phyloP scores from a whole-genome alignment of 1,140 invertebrate genomes.

The Sycophaga agraensis region DNA sequence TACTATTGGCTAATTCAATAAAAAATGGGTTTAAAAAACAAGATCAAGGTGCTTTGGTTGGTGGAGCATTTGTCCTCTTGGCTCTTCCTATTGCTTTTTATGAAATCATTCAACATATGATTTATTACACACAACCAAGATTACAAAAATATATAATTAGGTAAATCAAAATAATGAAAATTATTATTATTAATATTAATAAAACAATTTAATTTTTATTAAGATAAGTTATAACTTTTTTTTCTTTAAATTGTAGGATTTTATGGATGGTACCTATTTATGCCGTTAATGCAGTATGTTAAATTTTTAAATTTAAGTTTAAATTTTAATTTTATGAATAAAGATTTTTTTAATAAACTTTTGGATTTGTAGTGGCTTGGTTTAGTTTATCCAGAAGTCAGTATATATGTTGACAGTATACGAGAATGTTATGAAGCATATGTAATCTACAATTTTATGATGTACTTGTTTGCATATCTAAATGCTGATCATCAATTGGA shows the following conservation, averaged over 20 bases:
- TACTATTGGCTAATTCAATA: slow-evolving; percentile 75
- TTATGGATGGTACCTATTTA: slow-evolving; percentile 98
- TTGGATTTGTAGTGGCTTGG: slow-evolving; percentile 76
- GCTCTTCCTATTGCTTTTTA: slow-evolving; percentile 91
- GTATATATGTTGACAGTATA: slow-evolving; percentile 89
- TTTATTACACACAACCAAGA: slow-evolving; percentile 90
- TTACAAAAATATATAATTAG: slow-evolving; percentile 93
- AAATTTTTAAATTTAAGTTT: slow-evolving; percentile 18
- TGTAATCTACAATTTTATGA: slow-evolving; percentile 98
- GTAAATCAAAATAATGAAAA: too few relatives aligned
- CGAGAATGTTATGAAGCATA: slow-evolving; percentile 96
- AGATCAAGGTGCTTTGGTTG: slow-evolving; percentile 80
- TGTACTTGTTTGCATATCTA: slow-evolving; percentile 88
- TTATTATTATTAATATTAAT: too few relatives aligned
- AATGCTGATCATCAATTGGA: slow-evolving; percentile 82
- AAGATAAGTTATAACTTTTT: too few relatives aligned
- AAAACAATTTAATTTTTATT: too few relatives aligned
- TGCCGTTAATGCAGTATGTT: slow-evolving; percentile 89
- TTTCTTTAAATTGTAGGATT: slow-evolving; percentile 69
- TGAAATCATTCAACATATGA: slow-evolving; percentile 91
- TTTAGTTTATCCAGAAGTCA: slow-evolving; percentile 76
- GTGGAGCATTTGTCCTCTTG: slow-evolving; percentile 86
- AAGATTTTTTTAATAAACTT: slow-evolving; percentile 27
- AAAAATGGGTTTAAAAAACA: slow-evolving; percentile 70
- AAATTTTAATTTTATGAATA: not conserved